These are phyloP conservation scores for Eupristina koningsbergeri DNA, from an alignment of 1,140 invertebrate genomes.

Conservation along the genomic window DNA sequence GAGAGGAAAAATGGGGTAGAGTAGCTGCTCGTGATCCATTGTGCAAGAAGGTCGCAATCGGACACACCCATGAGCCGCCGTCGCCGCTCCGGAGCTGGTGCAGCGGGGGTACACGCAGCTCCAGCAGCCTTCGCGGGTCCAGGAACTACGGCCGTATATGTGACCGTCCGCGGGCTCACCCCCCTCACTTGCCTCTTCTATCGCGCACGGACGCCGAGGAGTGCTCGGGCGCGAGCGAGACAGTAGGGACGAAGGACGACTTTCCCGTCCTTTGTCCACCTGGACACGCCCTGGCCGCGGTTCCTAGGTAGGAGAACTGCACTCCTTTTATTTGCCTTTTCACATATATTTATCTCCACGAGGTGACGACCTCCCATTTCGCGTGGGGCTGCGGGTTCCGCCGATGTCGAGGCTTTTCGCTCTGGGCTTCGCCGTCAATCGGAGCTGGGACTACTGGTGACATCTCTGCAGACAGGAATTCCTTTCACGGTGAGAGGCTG, in stretches of 20 bases:
- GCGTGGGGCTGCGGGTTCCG: conserved; percentile 33
- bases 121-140: conserved; percentile 24
- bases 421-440: neutral
- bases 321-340: conserved; percentile 27
- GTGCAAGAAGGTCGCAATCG: conserved; percentile 71
- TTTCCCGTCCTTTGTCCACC: neutral
- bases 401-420: neutral
- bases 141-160: conserved; percentile 23
- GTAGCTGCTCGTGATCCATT: conserved; percentile 61
- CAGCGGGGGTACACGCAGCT: conserved; percentile 7
- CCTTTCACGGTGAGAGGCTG: conserved; percentile 3
- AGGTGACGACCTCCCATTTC: conserved; percentile 30
- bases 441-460: neutral
- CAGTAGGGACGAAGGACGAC: conserved; percentile 30
- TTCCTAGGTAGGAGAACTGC: neutral
- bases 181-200: conserved; percentile 1
- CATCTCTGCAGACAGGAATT: neutral
- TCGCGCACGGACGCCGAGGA: neutral
- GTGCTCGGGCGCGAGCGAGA: neutral
- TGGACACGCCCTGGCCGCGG: conserved; percentile 16
- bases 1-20: conserved; percentile 3
- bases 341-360: conserved; percentile 18
- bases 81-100: neutral
- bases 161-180: conserved; percentile 29
- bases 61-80: conserved; percentile 53